A percentile compares a stretch with the other conserved stretches of the same genome.
phyloP scores from a whole-genome alignment of 2,113 vertebrate genomes.

The Corynorhinus townsendii region DNA sequence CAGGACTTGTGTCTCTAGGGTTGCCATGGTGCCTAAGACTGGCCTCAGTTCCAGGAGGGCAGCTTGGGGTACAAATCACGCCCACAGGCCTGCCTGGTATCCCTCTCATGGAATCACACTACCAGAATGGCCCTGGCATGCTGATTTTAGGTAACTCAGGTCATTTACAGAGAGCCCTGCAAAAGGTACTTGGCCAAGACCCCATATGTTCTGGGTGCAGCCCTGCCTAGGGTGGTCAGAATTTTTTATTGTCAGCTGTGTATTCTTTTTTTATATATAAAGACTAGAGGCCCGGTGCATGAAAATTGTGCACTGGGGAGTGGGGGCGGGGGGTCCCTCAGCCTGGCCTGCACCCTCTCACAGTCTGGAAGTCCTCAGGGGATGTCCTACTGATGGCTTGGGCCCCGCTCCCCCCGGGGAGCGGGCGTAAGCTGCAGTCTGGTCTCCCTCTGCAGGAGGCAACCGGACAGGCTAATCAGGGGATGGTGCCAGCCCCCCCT shows the following conservation, averaged over 20 bases:
- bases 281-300: background rate
- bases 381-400: no score
- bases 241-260: background rate
- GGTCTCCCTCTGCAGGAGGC: no score
- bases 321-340: no score
- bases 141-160: background rate
- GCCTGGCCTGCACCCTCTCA: no score
- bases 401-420: no score
- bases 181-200: background rate
- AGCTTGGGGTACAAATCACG: background rate
- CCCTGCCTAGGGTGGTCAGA: background rate
- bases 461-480: no score
- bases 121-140: background rate
- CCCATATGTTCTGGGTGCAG: rapidly evolving
- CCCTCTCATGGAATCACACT: background rate
- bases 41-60: background rate
- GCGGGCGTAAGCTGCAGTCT: no score
- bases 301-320: no score
- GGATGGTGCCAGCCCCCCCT: no score
- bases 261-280: background rate
- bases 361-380: no score
- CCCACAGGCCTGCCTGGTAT: background rate
- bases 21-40: background rate
- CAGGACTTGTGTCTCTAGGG: background rate
- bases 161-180: background rate